Evolutionary conservation across 1,140 invertebrate genomes (phyloP).

Genomic region (Cotesia chilonis): DNA sequence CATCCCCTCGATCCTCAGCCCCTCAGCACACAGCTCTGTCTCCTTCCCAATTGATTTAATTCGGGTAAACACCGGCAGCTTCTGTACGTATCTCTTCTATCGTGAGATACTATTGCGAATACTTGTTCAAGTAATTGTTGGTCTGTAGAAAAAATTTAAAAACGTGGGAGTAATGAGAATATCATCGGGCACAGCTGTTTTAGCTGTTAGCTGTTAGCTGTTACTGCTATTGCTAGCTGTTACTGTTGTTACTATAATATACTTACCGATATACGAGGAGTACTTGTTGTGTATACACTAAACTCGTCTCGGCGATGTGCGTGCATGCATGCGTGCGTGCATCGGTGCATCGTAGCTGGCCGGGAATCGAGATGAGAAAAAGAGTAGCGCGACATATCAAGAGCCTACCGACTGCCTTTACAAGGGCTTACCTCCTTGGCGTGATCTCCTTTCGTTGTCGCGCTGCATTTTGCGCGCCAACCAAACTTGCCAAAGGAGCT

Average conservation of each 20-base stretch:
- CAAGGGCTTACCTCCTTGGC: constrained; percentile 41
- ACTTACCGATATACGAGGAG: constrained; percentile 6
- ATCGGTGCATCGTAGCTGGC: constrained; percentile 8
- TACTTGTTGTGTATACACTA: constrained; percentile 26
- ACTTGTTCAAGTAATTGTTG: not conserved
- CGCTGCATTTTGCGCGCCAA: constrained; percentile 32
- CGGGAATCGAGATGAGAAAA: constrained; percentile 30
- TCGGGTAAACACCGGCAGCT: no score
- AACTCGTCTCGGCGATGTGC: constrained; percentile 12
- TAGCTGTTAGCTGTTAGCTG: not conserved
- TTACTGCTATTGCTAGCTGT: no score
- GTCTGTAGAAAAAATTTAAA: not conserved
- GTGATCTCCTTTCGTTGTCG: constrained; percentile 40
- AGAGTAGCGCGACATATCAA: constrained; percentile 32
- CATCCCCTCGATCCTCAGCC: not conserved
- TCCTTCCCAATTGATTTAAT: not conserved
- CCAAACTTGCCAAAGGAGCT: constrained; percentile 27
- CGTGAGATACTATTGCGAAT: no score
- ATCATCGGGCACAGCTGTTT: not conserved
- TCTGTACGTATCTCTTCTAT: no score
- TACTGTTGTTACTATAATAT: no score
- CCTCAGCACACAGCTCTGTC: not conserved
- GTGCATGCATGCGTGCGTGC: constrained; percentile 11
- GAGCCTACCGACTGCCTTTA: constrained; percentile 32
- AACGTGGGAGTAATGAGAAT: constrained; percentile 22